Conservation (phyloP, 2,113 vertebrate species). For the Oriolus oriolus region DNA sequence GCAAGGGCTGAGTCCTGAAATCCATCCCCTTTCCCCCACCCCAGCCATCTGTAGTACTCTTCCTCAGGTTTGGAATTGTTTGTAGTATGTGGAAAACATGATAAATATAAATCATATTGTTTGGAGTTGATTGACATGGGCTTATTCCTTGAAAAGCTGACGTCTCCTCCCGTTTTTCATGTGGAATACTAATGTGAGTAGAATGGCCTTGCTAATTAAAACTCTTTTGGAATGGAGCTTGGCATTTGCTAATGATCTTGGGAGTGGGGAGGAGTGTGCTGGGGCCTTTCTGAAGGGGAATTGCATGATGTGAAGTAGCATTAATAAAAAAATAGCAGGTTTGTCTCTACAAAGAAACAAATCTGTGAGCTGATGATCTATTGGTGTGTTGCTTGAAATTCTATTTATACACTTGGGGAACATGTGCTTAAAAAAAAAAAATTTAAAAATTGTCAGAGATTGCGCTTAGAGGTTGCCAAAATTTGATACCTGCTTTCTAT, state of each 20-base stretch:
- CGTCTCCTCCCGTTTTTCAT: background rate
- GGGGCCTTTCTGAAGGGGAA: accelerated
- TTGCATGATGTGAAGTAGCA: background rate
- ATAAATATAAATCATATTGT: background rate
- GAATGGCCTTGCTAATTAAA: background rate
- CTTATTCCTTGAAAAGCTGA: background rate
- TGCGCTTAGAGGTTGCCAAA: background rate
- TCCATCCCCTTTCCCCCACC: background rate
- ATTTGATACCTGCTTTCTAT: background rate
- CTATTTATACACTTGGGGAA: background rate
- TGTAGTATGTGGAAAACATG: background rate
- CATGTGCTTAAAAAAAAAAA: background rate
- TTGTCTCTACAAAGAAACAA: background rate
- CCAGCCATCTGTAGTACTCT: background rate
- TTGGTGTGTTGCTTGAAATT: background rate
- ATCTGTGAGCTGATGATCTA: background rate
- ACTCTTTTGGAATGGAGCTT: background rate
- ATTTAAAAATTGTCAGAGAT: background rate
- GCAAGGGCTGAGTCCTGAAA: background rate
- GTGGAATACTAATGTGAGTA: background rate
- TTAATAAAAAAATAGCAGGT: background rate
- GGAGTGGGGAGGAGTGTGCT: background rate
- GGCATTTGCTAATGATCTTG: background rate
- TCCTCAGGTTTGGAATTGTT: background rate
- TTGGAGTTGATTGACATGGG: background rate